Conservation (phyloP, 2,113 vertebrate genomes). For the Paratilapia polleni region DNA sequence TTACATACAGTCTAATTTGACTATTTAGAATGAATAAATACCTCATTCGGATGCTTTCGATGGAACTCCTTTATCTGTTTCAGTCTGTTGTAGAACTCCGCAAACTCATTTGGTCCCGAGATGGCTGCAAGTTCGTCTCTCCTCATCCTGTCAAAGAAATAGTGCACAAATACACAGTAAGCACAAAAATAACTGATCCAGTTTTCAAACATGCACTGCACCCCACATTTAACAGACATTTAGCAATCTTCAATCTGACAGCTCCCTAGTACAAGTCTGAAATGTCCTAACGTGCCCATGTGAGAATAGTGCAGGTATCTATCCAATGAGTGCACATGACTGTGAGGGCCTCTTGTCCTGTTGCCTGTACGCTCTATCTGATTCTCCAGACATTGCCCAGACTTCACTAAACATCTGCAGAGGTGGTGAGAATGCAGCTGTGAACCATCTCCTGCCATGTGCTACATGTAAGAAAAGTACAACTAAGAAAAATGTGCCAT, state of each 20-base stretch:
- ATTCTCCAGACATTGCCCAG: background rate
- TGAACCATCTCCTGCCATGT: background rate
- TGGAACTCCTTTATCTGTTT: constrained; percentile 99
- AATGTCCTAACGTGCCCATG: background rate
- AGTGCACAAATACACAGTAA: background rate
- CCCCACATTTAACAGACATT: fast-evolving
- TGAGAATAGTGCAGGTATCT: background rate
- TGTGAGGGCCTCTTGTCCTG: background rate
- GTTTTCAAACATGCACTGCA: background rate
- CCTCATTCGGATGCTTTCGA: constrained; percentile 97
- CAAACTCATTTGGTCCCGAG: constrained; percentile 97
- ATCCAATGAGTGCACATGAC: fast-evolving
- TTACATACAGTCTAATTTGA: fast-evolving
- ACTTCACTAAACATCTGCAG: background rate
- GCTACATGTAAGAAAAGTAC: background rate
- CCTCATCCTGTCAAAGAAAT: constrained; percentile 82
- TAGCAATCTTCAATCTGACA: background rate
- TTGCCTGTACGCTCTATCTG: background rate
- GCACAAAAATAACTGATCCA: background rate
- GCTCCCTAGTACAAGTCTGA: background rate
- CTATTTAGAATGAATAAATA: constrained; percentile 27
- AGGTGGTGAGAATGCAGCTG: background rate
- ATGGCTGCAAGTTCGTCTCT: constrained; percentile 96
- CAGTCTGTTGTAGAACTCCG: constrained; percentile 96
- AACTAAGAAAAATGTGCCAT: background rate